These are phyloP conservation scores for Enteromius paludinosus DNA, from an alignment of 2,797 vertebrate genomes.

Conservation along the genomic window DNA sequence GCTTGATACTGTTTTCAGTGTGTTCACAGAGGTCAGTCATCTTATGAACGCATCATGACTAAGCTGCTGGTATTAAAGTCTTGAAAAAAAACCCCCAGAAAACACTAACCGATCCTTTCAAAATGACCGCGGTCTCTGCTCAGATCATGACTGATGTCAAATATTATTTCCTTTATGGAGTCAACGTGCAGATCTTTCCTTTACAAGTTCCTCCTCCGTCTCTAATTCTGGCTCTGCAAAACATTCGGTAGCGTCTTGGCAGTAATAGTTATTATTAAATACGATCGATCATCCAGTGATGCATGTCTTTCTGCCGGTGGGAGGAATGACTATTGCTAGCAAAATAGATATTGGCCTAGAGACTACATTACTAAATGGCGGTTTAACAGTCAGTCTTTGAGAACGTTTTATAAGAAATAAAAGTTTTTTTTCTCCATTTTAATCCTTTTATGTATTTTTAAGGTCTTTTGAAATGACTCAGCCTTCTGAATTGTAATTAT, in stretches of 20 bases:
- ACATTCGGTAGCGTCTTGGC: slow-evolving; percentile 28
- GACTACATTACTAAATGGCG: slow-evolving; percentile 10
- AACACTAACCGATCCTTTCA: background rate
- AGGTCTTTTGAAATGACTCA: slow-evolving; percentile 11
- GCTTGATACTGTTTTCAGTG: background rate
- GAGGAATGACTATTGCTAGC: slow-evolving; percentile 9
- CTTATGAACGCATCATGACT: slow-evolving; percentile 23
- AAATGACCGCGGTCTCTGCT: background rate
- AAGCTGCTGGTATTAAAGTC: slow-evolving; percentile 20
- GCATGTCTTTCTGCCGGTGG: slow-evolving; percentile 18
- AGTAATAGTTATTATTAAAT: slow-evolving; percentile 34
- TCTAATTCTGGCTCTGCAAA: slow-evolving; percentile 8
- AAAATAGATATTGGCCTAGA: slow-evolving; percentile 14
- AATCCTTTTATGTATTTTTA: slow-evolving; percentile 20
- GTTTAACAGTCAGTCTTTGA: slow-evolving; percentile 16
- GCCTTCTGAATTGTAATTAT: slow-evolving; percentile 12
- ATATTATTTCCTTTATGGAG: slow-evolving; percentile 14
- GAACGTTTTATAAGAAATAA: slow-evolving; percentile 12
- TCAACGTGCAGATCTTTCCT: slow-evolving; percentile 18
- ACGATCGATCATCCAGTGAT: slow-evolving; percentile 36
- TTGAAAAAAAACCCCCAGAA: background rate
- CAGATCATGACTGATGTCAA: slow-evolving; percentile 9
- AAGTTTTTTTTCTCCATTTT: background rate
- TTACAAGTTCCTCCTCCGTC: slow-evolving; percentile 11
- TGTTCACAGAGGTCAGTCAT: slow-evolving; percentile 16